Conservation (phyloP, 2,797 vertebrate genomes). For the Rhincodon typus region DNA sequence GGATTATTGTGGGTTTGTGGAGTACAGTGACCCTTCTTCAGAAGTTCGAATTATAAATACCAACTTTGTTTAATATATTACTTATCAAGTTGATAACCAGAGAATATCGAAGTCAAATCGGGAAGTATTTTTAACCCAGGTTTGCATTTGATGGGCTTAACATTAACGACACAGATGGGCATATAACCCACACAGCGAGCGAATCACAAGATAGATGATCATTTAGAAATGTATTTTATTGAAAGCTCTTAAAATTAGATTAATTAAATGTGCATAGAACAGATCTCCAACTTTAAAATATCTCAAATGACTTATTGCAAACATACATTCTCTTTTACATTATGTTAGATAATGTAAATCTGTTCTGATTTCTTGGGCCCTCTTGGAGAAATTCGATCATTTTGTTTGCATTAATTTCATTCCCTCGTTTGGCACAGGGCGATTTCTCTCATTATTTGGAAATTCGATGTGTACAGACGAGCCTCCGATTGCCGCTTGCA, state of each 20-base stretch:
- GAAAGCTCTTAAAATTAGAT: not conserved
- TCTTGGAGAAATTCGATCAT: no score
- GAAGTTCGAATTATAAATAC: not conserved
- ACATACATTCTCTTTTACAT: no score
- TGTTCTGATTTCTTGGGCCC: no score
- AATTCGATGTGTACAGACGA: no score
- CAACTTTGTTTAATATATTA: not conserved
- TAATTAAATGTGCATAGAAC: not conserved
- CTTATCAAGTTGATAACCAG: not conserved
- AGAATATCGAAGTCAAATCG: not conserved
- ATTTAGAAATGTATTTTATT: not conserved
- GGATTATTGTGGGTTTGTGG: no score
- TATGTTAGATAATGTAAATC: no score
- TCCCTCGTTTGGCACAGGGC: no score
- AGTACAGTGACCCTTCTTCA: no score
- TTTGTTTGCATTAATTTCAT: no score
- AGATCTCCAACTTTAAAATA: not conserved
- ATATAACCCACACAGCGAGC: not conserved
- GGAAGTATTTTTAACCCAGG: not conserved
- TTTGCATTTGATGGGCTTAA: not conserved
- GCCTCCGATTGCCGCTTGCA: no score
- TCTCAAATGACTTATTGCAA: not conserved
- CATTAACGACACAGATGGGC: not conserved
- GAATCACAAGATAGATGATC: not conserved
- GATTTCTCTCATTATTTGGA: no score